phyloP scores from a whole-genome alignment of 2,888 invertebrate species.

The Campoplex nolae region DNA sequence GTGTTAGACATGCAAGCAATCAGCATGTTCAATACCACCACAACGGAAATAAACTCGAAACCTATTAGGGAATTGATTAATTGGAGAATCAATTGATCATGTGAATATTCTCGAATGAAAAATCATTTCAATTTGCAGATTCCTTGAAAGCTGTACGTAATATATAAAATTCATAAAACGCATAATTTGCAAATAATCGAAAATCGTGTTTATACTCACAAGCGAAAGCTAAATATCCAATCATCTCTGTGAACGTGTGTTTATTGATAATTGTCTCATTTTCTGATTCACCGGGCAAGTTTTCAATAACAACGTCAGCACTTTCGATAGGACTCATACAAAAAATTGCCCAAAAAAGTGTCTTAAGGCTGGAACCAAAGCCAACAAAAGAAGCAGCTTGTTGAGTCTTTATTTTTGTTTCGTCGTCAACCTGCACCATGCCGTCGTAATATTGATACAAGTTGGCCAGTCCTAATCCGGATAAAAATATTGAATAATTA shows the following conservation, averaged over 20 bases:
- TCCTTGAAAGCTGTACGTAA: too few species aligned
- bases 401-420: conserved; percentile 86
- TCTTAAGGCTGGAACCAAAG: conserved; percentile 87
- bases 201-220: conserved; percentile 78
- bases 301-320: conserved; percentile 88
- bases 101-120: neutral
- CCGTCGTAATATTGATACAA: conserved; percentile 89
- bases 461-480: conserved; percentile 85
- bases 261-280: conserved; percentile 85
- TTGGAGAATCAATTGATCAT: neutral
- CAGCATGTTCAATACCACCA: conserved; percentile 91
- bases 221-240: conserved; percentile 89
- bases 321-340: conserved; percentile 89
- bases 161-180: too few species aligned
- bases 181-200: neutral
- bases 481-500: conserved; percentile 6
- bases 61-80: conserved; percentile 70
- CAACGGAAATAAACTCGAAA: conserved; percentile 90
- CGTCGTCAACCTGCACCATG: conserved; percentile 87
- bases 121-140: neutral
- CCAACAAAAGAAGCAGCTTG: conserved; percentile 88
- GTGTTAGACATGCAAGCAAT: conserved; percentile 93
- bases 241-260: conserved; percentile 88
- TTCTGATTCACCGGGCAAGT: conserved; percentile 85
- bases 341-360: conserved; percentile 90